These are phyloP conservation scores for Pluvialis apricaria DNA, from an alignment of 2,113 vertebrate species.

Conservation along the genomic window DNA sequence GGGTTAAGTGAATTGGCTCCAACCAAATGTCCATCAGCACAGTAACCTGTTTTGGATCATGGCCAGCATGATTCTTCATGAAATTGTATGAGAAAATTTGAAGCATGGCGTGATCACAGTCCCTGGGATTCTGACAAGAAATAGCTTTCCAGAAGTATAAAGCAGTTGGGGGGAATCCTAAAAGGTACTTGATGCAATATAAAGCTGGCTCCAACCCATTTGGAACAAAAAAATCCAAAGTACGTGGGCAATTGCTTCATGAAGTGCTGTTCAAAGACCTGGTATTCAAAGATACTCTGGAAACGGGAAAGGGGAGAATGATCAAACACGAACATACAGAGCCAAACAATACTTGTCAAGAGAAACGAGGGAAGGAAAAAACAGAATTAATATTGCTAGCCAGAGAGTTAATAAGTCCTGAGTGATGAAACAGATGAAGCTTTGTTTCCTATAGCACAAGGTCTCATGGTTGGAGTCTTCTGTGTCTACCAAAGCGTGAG, in stretches of 20 bases:
- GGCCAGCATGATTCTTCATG: neutral
- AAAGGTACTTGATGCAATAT: neutral
- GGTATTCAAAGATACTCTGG: neutral
- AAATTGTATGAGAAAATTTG: neutral
- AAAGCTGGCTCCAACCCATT: neutral
- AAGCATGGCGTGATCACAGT: neutral
- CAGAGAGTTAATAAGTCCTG: neutral
- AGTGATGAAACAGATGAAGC: neutral
- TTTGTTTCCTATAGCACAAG: neutral
- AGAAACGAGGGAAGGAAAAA: neutral
- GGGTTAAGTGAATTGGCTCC: neutral
- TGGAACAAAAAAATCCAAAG: neutral
- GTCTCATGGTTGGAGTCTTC: neutral
- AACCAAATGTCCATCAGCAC: neutral
- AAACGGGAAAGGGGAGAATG: neutral
- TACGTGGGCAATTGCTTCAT: neutral
- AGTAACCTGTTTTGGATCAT: neutral
- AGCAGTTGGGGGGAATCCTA: neutral
- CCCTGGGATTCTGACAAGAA: neutral
- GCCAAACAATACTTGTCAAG: neutral
- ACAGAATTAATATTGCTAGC: neutral
- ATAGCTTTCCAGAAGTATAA: neutral
- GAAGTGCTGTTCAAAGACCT: neutral
- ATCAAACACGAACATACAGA: neutral
- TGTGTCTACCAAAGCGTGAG: neutral